Conservation (phyloP, 2,888 invertebrate genomes). For the Chrysolina americana region DNA sequence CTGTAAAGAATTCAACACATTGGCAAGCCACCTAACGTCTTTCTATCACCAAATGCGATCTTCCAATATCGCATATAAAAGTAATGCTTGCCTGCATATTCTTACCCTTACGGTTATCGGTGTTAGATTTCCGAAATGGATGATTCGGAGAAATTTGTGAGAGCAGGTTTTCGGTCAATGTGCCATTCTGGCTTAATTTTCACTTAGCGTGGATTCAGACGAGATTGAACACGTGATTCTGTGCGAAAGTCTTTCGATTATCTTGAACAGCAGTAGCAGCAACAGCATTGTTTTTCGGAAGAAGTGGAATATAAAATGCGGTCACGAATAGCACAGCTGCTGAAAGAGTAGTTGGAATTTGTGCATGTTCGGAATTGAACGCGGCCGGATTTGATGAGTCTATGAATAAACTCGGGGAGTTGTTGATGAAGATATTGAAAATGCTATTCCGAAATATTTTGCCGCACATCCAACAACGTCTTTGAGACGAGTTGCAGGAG, state of each 20-base stretch:
- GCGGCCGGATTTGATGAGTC: no score
- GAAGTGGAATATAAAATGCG: neutral
- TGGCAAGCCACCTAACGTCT: constrained; percentile 3
- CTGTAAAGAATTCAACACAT: neutral
- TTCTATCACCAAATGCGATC: constrained; percentile 7
- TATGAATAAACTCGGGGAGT: no score
- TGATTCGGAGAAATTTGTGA: neutral
- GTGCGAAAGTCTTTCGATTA: neutral
- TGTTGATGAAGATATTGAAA: no score
- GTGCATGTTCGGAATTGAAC: neutral
- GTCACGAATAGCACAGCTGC: neutral
- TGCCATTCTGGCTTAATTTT: constrained; percentile 13
- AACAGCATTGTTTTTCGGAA: constrained; percentile 3
- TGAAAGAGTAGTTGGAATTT: neutral
- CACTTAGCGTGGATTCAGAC: constrained; percentile 14
- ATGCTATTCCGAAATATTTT: no score
- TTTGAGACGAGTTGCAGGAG: no score
- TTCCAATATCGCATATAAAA: constrained; percentile 7
- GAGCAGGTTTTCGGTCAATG: neutral
- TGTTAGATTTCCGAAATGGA: neutral
- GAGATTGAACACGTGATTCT: constrained; percentile 18
- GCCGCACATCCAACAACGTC: no score
- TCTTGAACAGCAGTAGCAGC: neutral
- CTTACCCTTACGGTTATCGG: neutral
- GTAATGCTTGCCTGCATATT: constrained; percentile 7